Percentiles rank a stretch among this genome's conserved stretches.
Conservation (phyloP, 2,113 vertebrate genomes). For the Shinisaurus crocodilurus region DNA sequence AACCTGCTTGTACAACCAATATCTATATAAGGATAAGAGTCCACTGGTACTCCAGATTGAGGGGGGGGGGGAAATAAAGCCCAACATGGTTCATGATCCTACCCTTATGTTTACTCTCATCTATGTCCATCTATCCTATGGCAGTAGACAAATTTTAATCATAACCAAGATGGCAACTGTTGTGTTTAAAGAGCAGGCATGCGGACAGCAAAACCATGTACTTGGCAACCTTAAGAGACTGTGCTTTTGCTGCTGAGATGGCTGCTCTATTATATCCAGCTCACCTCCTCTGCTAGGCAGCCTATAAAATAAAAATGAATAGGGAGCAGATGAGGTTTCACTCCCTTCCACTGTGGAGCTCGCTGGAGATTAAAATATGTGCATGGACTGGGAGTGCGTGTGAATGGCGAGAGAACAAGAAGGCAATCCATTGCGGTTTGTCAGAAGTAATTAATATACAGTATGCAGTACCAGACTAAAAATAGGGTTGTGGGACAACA, state of each 20-base stretch:
- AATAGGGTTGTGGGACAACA: background rate
- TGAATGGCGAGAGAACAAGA: constrained; percentile 16
- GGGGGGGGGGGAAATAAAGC: background rate
- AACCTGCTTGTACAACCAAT: background rate
- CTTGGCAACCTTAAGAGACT: background rate
- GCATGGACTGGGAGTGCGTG: background rate
- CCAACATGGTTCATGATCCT: background rate
- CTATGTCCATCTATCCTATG: too few species aligned
- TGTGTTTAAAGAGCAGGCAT: background rate
- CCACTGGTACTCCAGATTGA: too few species aligned
- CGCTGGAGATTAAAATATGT: background rate
- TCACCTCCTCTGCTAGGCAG: constrained; percentile 16
- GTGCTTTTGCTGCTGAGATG: background rate
- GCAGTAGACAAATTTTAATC: background rate
- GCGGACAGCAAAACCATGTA: background rate
- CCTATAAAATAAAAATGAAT: constrained; percentile 27
- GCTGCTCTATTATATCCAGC: background rate
- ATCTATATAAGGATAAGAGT: too few species aligned
- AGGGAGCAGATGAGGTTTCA: background rate
- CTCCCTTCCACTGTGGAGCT: background rate
- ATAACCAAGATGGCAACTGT: background rate
- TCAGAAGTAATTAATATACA: constrained; percentile 35
- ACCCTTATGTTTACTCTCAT: too few species aligned
- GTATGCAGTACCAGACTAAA: background rate
- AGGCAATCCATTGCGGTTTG: constrained; percentile 6